Evolutionary conservation across 2,113 vertebrate genomes (phyloP).

Genomic region (Saccopteryx leptura): DNA sequence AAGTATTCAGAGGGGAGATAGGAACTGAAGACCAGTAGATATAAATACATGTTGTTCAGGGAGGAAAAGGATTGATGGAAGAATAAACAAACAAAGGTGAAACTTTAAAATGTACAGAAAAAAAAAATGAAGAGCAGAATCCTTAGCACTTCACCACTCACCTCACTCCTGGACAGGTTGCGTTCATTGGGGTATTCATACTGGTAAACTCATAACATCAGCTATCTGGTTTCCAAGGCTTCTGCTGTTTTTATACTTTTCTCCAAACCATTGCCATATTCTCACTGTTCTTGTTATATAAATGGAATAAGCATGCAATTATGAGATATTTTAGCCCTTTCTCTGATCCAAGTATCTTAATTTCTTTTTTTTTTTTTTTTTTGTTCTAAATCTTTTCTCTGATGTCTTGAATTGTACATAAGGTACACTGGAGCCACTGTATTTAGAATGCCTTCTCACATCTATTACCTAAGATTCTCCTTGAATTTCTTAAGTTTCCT

Average conservation of each 20-base stretch:
- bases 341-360: conserved; percentile 65
- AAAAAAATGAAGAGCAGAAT: not conserved
- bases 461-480: conserved; percentile 75
- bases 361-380: conserved; percentile 73
- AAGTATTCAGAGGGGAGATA: not conserved
- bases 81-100: not conserved
- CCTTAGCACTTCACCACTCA: not conserved
- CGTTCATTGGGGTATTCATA: not conserved
- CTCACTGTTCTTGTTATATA: conserved; percentile 57
- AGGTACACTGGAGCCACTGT: conserved; percentile 32
- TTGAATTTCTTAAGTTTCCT: conserved; percentile 67
- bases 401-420: conserved; percentile 75
- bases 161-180: conserved; percentile 28
- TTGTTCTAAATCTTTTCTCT: conserved; percentile 78
- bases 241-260: conserved; percentile 46
- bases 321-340: conserved; percentile 63
- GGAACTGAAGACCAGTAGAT: not conserved
- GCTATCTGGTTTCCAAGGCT: conserved; percentile 30
- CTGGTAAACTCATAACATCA: not conserved
- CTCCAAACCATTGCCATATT: conserved; percentile 52
- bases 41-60: not conserved
- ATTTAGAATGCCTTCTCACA: conserved; percentile 70
- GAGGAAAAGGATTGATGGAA: not conserved
- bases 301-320: conserved; percentile 63
- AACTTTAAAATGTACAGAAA: not conserved